Percentiles rank a stretch among this genome's conserved stretches.
Evolutionary conservation across 2,797 vertebrate species (phyloP).

Genomic region (Steatocranus sp.): DNA sequence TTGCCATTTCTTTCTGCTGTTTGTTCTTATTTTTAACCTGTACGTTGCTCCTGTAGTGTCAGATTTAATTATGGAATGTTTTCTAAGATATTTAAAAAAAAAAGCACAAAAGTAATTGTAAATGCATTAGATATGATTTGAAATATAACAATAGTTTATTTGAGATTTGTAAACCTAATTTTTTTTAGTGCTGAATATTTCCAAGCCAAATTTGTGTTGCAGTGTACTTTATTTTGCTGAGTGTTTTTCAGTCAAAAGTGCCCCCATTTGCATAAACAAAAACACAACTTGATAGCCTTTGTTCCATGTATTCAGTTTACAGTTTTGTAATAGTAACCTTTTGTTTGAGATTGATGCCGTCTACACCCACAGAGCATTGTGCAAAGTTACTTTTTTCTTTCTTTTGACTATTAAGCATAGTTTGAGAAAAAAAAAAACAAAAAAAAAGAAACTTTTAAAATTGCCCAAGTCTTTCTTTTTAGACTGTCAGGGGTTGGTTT

Average conservation of each 20-base stretch:
- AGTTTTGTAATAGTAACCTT: conserved; percentile 14
- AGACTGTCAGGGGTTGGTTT: conserved; percentile 7
- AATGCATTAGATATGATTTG: background rate
- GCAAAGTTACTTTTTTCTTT: conserved; percentile 14
- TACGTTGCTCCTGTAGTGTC: background rate
- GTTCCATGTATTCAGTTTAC: background rate
- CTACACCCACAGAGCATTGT: conserved; percentile 14
- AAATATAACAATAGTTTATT: background rate
- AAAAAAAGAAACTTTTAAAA: background rate
- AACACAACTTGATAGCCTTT: conserved; percentile 8
- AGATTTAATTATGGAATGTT: background rate
- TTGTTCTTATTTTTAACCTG: background rate
- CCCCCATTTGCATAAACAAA: conserved; percentile 6
- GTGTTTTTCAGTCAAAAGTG: background rate
- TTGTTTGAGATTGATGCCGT: conserved; percentile 23
- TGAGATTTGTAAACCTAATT: background rate
- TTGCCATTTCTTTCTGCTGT: background rate
- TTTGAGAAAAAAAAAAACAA: background rate
- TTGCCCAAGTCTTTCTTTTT: conserved; percentile 1
- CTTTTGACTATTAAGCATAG: background rate
- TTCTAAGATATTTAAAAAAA: background rate
- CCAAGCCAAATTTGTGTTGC: background rate
- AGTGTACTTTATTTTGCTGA: background rate
- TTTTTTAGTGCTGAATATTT: background rate
- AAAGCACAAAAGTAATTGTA: background rate